Evolutionary conservation across 2,797 vertebrate species (phyloP).

Genomic region (Nyctibius grandis): DNA sequence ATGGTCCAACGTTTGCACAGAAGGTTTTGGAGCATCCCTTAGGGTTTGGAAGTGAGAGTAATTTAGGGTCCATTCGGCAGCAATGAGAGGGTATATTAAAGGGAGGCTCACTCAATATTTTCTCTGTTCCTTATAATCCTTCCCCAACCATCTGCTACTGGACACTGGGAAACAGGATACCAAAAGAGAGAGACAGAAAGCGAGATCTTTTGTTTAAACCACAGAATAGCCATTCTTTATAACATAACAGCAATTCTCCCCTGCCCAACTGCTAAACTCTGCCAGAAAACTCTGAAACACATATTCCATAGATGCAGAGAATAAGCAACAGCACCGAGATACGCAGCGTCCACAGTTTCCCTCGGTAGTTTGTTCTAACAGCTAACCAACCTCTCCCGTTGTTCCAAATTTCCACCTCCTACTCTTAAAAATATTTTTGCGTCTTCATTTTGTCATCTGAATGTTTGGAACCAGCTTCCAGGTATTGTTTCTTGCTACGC

Average conservation of each 20-base stretch:
- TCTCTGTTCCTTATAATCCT: conserved; percentile 20
- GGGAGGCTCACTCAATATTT: background rate
- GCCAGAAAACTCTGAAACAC: background rate
- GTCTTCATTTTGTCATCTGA: conserved; percentile 34
- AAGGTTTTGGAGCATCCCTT: background rate
- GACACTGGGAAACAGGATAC: conserved; percentile 17
- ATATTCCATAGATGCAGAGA: background rate
- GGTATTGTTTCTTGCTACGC: background rate
- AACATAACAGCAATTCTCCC: background rate
- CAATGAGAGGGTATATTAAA: background rate
- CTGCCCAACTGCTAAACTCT: background rate
- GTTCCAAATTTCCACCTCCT: conserved; percentile 5
- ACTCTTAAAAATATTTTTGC: conserved; percentile 12
- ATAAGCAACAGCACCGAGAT: background rate
- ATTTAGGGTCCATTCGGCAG: background rate
- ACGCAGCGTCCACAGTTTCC: background rate
- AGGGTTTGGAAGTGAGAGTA: background rate
- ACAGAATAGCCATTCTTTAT: background rate
- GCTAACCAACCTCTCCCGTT: background rate
- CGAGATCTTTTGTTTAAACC: background rate
- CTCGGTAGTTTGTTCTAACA: background rate
- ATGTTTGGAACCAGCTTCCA: conserved; percentile 23
- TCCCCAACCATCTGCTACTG: conserved; percentile 15
- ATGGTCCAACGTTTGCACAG: accelerated
- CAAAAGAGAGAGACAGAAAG: background rate